Percentiles rank a stretch among this genome's conserved stretches.
These are phyloP conservation scores for Pachyrhynchus sulphureomaculatus DNA, from an alignment of 1,140 invertebrate species.

Conservation along the genomic window DNA sequence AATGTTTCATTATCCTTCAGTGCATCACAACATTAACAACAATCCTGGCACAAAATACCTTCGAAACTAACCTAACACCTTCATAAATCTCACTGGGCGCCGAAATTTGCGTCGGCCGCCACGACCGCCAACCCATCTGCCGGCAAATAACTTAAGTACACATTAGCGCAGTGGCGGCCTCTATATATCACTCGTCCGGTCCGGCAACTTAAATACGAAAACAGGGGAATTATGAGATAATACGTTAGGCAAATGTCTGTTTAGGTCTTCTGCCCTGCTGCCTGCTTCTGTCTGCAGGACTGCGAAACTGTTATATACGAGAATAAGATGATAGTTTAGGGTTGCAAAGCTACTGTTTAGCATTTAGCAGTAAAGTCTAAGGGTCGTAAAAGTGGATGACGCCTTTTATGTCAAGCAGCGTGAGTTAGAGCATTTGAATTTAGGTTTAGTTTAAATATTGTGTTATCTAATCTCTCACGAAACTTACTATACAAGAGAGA, in stretches of 20 bases:
- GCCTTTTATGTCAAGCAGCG: neutral
- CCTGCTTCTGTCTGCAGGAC: too few species aligned
- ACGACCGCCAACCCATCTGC: constrained; percentile 32
- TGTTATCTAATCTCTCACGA: too few species aligned
- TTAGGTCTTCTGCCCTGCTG: constrained; percentile 25
- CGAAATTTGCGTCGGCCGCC: constrained; percentile 14
- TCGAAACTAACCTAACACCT: constrained; percentile 7
- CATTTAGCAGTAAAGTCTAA: neutral
- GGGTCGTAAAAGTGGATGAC: neutral
- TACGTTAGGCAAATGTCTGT: constrained; percentile 49
- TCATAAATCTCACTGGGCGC: constrained; percentile 16
- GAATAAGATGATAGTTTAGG: too few species aligned
- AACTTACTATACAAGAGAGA: too few species aligned
- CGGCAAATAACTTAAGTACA: constrained; percentile 46
- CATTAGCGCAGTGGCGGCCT: constrained; percentile 41
- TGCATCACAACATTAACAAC: too few species aligned
- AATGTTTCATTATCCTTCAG: too few species aligned
- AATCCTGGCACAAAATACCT: neutral
- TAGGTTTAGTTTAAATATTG: too few species aligned
- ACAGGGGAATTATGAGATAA: constrained; percentile 49
- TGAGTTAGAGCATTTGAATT: too few species aligned
- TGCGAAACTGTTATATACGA: too few species aligned
- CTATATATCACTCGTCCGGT: constrained; percentile 47
- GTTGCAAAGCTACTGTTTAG: too few species aligned
- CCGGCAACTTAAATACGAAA: constrained; percentile 48